phyloP scores from a whole-genome alignment of 2,797 vertebrate species.

The Acipenser oxyrinchus region DNA sequence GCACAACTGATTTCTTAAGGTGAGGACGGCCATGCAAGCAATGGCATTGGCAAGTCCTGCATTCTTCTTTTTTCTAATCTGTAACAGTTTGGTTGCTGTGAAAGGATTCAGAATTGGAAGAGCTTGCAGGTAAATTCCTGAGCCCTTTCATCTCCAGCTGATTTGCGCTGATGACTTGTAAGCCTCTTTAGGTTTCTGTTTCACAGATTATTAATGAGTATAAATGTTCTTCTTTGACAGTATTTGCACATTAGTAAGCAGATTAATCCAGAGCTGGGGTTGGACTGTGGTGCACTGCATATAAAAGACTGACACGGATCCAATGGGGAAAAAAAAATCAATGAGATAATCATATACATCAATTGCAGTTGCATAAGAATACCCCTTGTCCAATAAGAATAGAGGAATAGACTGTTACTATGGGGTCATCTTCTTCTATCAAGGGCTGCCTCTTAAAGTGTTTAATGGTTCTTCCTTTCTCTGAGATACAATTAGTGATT shows the following conservation, averaged over 20 bases:
- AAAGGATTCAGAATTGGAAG: slow-evolving; percentile 32
- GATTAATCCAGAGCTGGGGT: no score
- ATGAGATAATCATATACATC: no score
- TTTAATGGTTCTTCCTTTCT: neutral
- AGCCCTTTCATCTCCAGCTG: slow-evolving; percentile 43
- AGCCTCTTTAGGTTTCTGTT: slow-evolving; percentile 43
- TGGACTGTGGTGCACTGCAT: no score
- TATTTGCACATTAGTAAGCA: no score
- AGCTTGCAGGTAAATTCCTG: slow-evolving; percentile 55
- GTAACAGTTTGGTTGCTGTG: no score
- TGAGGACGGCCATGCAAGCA: neutral
- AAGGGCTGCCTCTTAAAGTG: slow-evolving; percentile 1
- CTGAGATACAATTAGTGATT: slow-evolving; percentile 7
- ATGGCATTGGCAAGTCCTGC: no score
- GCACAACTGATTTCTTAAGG: neutral
- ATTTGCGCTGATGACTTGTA: slow-evolving; percentile 22
- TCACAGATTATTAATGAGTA: slow-evolving; percentile 52
- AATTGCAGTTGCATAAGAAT: neutral
- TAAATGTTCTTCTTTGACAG: slow-evolving; percentile 29
- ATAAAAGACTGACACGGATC: no score
- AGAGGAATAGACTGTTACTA: neutral
- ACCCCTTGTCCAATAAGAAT: neutral
- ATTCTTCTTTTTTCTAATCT: no score
- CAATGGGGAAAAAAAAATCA: no score
- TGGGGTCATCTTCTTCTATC: slow-evolving; percentile 1